Evolutionary conservation across 2,113 vertebrate species (phyloP).

Genomic region (Nasalis larvatus): DNA sequence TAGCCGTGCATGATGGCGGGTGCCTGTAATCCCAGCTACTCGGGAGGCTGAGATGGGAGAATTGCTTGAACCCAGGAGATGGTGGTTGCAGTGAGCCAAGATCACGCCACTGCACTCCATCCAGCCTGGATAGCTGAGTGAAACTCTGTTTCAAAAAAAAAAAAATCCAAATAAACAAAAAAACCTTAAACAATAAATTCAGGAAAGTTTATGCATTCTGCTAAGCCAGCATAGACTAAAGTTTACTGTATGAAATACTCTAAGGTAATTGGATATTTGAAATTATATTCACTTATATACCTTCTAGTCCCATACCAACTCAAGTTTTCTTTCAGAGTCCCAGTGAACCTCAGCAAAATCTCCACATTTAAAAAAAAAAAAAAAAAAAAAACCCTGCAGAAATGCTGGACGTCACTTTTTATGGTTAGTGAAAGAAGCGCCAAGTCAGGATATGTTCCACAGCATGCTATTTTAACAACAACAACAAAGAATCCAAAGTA

Average conservation of each 20-base stretch:
- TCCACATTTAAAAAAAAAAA: background rate
- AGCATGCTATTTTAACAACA: background rate
- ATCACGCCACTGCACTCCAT: too few species aligned
- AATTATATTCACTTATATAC: background rate
- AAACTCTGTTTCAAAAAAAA: too few species aligned
- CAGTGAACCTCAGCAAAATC: background rate
- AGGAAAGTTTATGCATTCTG: background rate
- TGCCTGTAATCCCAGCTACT: too few species aligned
- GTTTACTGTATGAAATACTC: background rate
- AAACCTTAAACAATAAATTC: background rate
- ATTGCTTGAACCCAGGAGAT: too few species aligned
- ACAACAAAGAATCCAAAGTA: background rate
- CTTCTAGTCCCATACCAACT: background rate
- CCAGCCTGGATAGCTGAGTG: too few species aligned
- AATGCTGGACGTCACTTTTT: background rate
- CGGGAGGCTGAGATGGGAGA: too few species aligned
- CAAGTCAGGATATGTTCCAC: background rate
- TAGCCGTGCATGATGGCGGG: too few species aligned
- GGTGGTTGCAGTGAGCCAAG: too few species aligned
- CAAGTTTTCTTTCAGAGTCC: background rate
- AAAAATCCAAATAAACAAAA: too few species aligned
- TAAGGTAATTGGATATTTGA: background rate
- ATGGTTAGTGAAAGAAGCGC: background rate
- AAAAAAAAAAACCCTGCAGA: background rate
- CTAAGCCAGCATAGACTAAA: background rate